Evolutionary conservation across 2,113 vertebrate species (phyloP).

Genomic region (Miniopterus natalensis): DNA sequence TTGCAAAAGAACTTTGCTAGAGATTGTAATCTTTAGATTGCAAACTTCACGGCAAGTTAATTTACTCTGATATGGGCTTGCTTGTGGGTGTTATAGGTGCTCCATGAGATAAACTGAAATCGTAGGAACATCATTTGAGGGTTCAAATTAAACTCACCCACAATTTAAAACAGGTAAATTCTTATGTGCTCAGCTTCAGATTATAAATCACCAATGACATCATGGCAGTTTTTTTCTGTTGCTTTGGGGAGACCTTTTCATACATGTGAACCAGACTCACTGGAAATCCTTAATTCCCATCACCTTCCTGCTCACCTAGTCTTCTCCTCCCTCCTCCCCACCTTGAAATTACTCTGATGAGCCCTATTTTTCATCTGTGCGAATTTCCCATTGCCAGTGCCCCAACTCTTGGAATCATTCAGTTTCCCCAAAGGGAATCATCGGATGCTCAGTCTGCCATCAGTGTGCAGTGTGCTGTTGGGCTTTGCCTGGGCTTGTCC

Average conservation of each 20-base stretch:
- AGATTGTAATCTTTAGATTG: neutral
- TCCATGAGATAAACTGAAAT: neutral
- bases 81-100: neutral
- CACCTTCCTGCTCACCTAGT: neutral
- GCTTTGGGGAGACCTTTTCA: neutral
- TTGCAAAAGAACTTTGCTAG: neutral
- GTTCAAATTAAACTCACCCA: neutral
- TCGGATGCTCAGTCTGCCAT: slow-evolving; percentile 1
- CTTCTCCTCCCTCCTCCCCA: fast-evolving
- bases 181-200: neutral
- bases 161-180: neutral
- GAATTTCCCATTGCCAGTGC: slow-evolving; percentile 70
- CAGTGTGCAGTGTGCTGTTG: neutral
- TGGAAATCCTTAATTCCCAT: neutral
- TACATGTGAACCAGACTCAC: neutral
- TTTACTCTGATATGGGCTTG: neutral
- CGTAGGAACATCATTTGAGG: neutral
- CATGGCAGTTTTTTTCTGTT: neutral
- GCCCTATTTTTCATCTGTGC: slow-evolving; percentile 48
- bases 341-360: neutral
- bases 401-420: slow-evolving; percentile 31
- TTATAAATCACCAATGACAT: neutral
- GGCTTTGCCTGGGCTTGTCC: slow-evolving; percentile 73
- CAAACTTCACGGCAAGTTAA: neutral
- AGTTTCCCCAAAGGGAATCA: slow-evolving; percentile 34